Evolutionary conservation across 1,140 invertebrate genomes (phyloP), one percentile per base, ranked within the genome.

Genomic region (Probaryconus sp.): DNA sequence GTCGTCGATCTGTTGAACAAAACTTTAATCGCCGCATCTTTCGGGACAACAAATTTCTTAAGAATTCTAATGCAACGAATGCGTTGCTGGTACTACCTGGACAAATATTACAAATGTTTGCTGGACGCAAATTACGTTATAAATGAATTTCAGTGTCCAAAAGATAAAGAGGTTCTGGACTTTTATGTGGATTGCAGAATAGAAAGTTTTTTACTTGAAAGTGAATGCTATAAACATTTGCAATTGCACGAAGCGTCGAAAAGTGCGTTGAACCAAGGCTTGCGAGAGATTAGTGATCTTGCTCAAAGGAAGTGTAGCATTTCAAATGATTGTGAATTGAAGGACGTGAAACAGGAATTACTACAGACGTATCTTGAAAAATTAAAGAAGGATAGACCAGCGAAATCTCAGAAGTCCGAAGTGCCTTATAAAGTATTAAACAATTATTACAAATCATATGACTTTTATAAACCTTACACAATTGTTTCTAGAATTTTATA

Each of bases 51-150:
- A 64, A 24, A 78, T 13, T 82, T 80, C 7, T 47, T 82, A 10
- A 10, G 80, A 40, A 79, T 81, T 30, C 30, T 84, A 16, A 67
- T 78, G 51, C 69, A 78, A 18, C 73, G 83, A 14, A 77, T 79
- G 3, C 55, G 51, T 7, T 55, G 38, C 6, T 81, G 42, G 30
- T 85, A 81, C 16, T 42, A 60, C 21, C 45, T 72, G 21, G 67
- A 45, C 14, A 69, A 64, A 26, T 79, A 77, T n/a, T 5, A 28
- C 4, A 80, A 63, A 26, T 85, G 81, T 43, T 37, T 79, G 0
- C 70, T 74, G 63, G 78, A 83, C 45, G 81, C 79, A 6, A 76
- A 82, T 35, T 81, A 79, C 47, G 47, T 81, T 26, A 71, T 72
- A 40, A 50, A 60, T 16, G 60, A 64, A 7, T 48, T 55, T 35